Percentiles rank a stretch among this genome's conserved stretches.
These are phyloP conservation scores for Telmatochromis bifrenatus DNA, from an alignment of 2,113 vertebrate genomes.

Conservation along the genomic window DNA sequence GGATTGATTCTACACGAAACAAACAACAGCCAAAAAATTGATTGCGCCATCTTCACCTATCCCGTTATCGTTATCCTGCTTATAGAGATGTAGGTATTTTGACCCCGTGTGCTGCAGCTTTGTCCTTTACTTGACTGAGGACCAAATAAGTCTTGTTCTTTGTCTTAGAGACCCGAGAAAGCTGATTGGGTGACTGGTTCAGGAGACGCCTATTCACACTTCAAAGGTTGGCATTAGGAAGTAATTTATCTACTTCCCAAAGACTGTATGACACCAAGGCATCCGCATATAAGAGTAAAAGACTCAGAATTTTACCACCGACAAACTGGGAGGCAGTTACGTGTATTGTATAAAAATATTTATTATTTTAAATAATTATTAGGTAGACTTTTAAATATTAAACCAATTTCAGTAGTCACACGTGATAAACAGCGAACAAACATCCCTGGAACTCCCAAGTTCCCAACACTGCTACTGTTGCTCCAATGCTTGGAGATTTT, in stretches of 20 bases:
- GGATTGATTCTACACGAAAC: slow-evolving; percentile 53
- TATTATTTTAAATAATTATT: slow-evolving; percentile 11
- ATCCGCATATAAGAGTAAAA: slow-evolving; percentile 42
- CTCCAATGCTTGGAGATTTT: background rate
- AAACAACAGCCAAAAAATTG: slow-evolving; percentile 60
- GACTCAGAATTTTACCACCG: background rate
- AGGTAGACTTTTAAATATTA: background rate
- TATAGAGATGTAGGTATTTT: background rate
- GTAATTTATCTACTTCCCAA: slow-evolving; percentile 26
- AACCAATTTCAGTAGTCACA: background rate
- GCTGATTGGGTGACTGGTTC: slow-evolving; percentile 58
- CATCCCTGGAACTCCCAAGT: background rate
- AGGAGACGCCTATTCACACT: slow-evolving; percentile 71
- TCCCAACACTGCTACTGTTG: background rate
- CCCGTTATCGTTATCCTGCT: background rate
- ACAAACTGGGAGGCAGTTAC: background rate
- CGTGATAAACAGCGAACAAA: background rate
- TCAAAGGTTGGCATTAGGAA: slow-evolving; percentile 55
- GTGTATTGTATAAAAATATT: slow-evolving; percentile 41
- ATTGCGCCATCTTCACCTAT: slow-evolving; percentile 25
- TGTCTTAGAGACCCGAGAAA: slow-evolving; percentile 44
- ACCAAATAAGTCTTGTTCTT: slow-evolving; percentile 70
- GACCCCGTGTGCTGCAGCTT: background rate
- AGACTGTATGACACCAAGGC: background rate
- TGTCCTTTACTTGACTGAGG: slow-evolving; percentile 67